Evolutionary conservation across 2,797 vertebrate species (phyloP).

Genomic region (Macropodus opercularis): DNA sequence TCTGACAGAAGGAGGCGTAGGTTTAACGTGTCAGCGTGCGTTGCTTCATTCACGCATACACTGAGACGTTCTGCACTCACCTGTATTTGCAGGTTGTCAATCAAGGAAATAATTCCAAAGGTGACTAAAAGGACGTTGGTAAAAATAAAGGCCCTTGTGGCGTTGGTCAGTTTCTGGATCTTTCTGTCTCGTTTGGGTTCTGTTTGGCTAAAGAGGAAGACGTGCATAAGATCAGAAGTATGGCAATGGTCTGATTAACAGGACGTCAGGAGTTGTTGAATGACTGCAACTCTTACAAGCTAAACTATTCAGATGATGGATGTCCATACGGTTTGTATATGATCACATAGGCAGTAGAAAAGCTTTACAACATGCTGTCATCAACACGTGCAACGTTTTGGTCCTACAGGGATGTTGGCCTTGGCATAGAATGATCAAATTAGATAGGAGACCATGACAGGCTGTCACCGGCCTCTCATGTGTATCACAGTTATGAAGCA

Average conservation of each 20-base stretch:
- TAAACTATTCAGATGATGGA: neutral
- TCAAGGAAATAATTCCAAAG: slow-evolving; percentile 86
- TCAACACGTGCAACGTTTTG: too few species aligned
- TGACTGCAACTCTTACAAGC: neutral
- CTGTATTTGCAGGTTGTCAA: slow-evolving; percentile 86
- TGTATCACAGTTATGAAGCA: too few species aligned
- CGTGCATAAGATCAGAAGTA: neutral
- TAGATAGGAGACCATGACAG: too few species aligned
- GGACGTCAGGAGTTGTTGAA: too few species aligned
- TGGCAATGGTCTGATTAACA: neutral
- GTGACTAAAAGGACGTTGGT: slow-evolving; percentile 86
- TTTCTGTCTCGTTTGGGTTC: slow-evolving; percentile 75
- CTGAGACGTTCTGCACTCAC: slow-evolving; percentile 59
- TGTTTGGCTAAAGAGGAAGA: slow-evolving; percentile 49
- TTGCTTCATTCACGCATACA: neutral
- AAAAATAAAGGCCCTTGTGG: slow-evolving; percentile 86
- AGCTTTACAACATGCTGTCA: too few species aligned
- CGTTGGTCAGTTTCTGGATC: slow-evolving; percentile 89
- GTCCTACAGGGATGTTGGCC: too few species aligned
- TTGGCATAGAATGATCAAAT: too few species aligned
- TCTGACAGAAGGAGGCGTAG: slow-evolving; percentile 56
- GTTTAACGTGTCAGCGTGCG: neutral
- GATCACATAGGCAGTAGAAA: too few species aligned
- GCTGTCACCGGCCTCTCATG: too few species aligned
- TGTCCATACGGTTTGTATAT: too few species aligned